Conservation (phyloP, 2,113 vertebrate genomes). For the Corythornis madagascariensis region DNA sequence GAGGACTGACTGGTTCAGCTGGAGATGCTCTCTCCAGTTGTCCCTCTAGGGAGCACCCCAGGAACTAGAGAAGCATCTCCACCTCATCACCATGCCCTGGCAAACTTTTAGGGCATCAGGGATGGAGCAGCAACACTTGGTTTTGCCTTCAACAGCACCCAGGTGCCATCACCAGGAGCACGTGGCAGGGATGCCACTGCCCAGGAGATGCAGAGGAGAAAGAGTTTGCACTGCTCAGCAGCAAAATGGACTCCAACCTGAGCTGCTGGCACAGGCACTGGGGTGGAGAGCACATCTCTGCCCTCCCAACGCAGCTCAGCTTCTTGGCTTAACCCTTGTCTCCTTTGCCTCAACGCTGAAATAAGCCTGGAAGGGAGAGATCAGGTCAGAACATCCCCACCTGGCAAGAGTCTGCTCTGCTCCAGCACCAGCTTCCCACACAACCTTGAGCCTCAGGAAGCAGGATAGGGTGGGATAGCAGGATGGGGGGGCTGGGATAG, state of each 20-base stretch:
- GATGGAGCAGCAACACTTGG: background rate
- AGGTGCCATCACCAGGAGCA: background rate
- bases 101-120: background rate
- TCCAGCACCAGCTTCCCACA: background rate
- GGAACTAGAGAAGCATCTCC: background rate
- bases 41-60: background rate
- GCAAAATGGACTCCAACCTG: background rate
- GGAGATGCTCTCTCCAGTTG: accelerated
- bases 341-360: background rate
- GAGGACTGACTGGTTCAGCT: background rate
- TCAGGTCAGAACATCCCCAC: background rate
- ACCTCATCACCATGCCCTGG: background rate
- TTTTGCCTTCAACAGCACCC: background rate
- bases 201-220: background rate
- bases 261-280: background rate
- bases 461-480: background rate
- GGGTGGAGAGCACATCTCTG: background rate
- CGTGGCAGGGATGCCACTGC: background rate
- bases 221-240: background rate
- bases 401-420: background rate
- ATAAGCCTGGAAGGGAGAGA: background rate
- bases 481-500: too few species aligned
- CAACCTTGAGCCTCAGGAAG: background rate
- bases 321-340: background rate
- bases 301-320: background rate